These are phyloP conservation scores for Metalampra italica DNA, from an alignment of 2,888 invertebrate genomes.

Conservation along the genomic window DNA sequence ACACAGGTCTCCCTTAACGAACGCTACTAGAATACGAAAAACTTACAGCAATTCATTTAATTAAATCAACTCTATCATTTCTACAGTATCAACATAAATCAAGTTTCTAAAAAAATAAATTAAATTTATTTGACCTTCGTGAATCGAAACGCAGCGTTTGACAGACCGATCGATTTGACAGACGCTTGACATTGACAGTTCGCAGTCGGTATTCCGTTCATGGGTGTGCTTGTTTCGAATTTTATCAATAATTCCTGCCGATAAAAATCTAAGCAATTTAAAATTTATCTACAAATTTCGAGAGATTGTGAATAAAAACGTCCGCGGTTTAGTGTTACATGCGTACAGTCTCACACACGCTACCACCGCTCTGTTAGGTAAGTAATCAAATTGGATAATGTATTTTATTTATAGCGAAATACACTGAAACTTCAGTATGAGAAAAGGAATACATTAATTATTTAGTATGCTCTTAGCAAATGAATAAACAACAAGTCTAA, in stretches of 20 bases:
- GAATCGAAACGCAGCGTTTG: slow-evolving; percentile 18
- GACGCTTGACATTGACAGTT: slow-evolving; percentile 33
- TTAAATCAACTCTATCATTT: too few species aligned
- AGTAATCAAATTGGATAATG: slow-evolving; percentile 25
- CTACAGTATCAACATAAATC: too few species aligned
- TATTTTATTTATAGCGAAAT: slow-evolving; percentile 14
- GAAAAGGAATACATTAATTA: slow-evolving; percentile 36
- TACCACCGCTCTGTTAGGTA: slow-evolving; percentile 38
- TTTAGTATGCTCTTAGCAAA: slow-evolving; percentile 13
- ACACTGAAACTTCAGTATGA: slow-evolving; percentile 13
- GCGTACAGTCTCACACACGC: slow-evolving; percentile 28
- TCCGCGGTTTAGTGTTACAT: slow-evolving; percentile 11
- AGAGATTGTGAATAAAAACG: slow-evolving; percentile 28
- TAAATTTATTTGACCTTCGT: slow-evolving; percentile 1
- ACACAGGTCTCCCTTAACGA: too few species aligned
- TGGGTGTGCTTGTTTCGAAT: slow-evolving; percentile 42
- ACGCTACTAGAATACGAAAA: too few species aligned
- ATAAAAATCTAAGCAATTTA: slow-evolving; percentile 14
- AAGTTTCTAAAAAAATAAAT: too few species aligned
- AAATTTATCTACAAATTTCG: slow-evolving; percentile 6
- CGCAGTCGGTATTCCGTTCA: slow-evolving; percentile 45
- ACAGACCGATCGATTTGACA: slow-evolving; percentile 8
- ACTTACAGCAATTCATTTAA: too few species aligned
- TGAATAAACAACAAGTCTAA: slow-evolving; percentile 7
- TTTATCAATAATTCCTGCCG: slow-evolving; percentile 19